These are phyloP conservation scores for Drosophila rufa DNA, from an alignment of 1,140 invertebrate species.

Conservation along the genomic window DNA sequence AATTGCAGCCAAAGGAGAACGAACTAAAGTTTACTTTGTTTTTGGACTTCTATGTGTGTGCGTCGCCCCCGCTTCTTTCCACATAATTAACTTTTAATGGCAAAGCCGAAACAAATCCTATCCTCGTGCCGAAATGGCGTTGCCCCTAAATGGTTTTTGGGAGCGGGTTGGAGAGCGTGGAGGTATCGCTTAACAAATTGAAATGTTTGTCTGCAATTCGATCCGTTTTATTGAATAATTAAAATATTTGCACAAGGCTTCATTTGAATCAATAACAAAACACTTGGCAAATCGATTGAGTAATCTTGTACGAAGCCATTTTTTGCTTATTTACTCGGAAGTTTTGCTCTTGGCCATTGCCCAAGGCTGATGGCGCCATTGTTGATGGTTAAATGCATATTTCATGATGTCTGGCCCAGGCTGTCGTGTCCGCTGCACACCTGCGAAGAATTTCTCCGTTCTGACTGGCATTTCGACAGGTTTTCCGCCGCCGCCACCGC, in stretches of 20 bases:
- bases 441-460: constrained; percentile 40
- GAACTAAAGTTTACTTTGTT: constrained; percentile 52
- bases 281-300: constrained; percentile 24
- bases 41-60: constrained; percentile 16
- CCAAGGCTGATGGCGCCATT: constrained; percentile 40
- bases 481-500: constrained; percentile 45
- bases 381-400: constrained; percentile 71
- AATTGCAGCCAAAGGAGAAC: constrained; percentile 50
- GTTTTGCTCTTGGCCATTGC: constrained; percentile 27
- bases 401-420: constrained; percentile 56
- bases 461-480: constrained; percentile 74
- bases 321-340: constrained; percentile 27
- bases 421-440: constrained; percentile 46
- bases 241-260: constrained; percentile 13
- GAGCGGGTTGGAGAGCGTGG: background rate
- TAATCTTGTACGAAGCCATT: constrained; percentile 8
- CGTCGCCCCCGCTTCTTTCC: constrained; percentile 43
- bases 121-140: constrained; percentile 33
- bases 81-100: constrained; percentile 76
- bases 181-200: constrained; percentile 7
- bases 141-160: constrained; percentile 40
- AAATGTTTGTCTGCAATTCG: constrained; percentile 14
- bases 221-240: constrained; percentile 26
- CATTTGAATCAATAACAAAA: constrained; percentile 4
- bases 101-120: constrained; percentile 53